These are phyloP conservation scores for Marisa cornuarietis DNA, from an alignment of 1,140 invertebrate genomes.

Conservation along the genomic window DNA sequence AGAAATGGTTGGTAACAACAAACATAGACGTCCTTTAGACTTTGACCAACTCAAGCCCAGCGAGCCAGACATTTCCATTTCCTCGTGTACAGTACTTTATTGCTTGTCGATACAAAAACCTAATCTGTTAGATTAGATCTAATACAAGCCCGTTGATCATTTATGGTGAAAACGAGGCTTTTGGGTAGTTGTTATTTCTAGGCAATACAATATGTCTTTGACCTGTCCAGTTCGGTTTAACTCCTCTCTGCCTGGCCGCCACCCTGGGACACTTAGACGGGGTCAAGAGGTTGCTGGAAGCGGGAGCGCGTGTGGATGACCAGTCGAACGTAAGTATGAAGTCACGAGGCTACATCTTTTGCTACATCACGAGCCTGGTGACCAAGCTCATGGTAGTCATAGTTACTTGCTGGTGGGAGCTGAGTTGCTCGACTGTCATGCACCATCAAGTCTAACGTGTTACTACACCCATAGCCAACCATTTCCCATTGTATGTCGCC, in stretches of 20 bases:
- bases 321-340: constrained; percentile 5
- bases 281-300: constrained; percentile 24
- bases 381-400: too few relatives aligned
- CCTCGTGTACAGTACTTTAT: neutral
- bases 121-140: too few relatives aligned
- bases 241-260: constrained; percentile 27
- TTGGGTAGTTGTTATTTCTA: neutral
- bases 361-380: too few relatives aligned
- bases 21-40: neutral
- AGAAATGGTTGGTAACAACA: constrained; percentile 12
- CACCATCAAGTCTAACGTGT: too few relatives aligned
- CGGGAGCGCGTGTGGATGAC: constrained; percentile 32
- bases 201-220: neutral
- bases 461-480: too few relatives aligned
- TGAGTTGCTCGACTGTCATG: too few relatives aligned
- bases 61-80: neutral
- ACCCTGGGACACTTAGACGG: constrained; percentile 32
- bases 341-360: neutral
- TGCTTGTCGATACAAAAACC: neutral
- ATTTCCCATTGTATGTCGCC: too few relatives aligned
- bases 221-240: constrained; percentile 26
- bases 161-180: too few relatives aligned
- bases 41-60: neutral
- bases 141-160: too few relatives aligned
- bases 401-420: too few relatives aligned